Base-by-base conservation (phyloP, 1,140 invertebrate genomes). In the Uloborus diversus region DNA sequence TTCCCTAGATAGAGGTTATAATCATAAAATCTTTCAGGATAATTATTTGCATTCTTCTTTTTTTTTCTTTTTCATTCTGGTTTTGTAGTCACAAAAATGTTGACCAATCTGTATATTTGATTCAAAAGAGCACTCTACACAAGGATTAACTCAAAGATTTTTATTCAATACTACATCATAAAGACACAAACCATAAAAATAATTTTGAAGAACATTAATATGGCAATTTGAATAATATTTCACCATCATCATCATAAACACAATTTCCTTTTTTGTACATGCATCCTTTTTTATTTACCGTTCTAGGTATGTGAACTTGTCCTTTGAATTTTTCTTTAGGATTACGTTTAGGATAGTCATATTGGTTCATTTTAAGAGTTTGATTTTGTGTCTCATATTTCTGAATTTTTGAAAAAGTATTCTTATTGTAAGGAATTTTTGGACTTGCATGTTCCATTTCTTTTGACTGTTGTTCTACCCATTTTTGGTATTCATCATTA, bases 181-280 rank as follows among this genome's bases (percentile, higher is more conserved):
- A 53, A 53, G 4, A 7, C 4, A 7, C 49, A 9, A 53, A 4
- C 17, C 17, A 5, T n/a, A 53, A 20, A 53, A 53, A 20, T n/a
- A 20, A 53, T 53, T 1, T 53, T 53, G 5, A 9, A 53, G n/a
- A 20, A 27, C 57, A 17, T 47, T 65, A 37, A 37, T 9, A 20
- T 11, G 65, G 64, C 20, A 79, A 17, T 79, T 69, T 79, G 28
- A 69, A 79, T 4, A 79, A 27, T 32, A 79, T 61, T 35, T 79
- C 64, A 17, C 76, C 76, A 61, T 79, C 35, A 42, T 61, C 65
- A 79, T 79, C 65, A 69, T 79, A 79, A 13, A 79, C 53, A 49
- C 53, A 59, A 1, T 69, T 14, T n/a, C 57, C 65, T 9, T 47
- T 28, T 69, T 61, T 61, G n/a, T 69, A 69, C 3, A 57, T 57